Conservation (phyloP, 2,888 invertebrate species). For the Pristionchus mayeri region DNA sequence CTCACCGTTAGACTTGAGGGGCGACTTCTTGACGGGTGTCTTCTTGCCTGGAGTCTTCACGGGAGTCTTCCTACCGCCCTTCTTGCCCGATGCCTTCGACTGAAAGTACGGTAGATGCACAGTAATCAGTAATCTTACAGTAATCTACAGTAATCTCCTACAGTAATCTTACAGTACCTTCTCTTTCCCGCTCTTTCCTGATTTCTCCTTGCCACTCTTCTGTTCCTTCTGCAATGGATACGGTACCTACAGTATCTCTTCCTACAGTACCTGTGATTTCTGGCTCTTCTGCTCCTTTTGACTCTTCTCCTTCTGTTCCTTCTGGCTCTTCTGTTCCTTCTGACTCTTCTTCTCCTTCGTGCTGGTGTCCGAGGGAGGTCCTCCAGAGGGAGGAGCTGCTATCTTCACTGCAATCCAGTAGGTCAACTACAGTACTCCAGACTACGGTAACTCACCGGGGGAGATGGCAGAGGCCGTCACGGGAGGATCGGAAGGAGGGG, state of each 20-base stretch:
- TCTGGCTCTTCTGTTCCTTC: background rate
- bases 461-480: background rate
- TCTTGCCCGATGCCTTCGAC: background rate
- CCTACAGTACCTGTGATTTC: slow-evolving; percentile 15
- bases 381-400: too few relatives aligned
- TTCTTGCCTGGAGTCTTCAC: slow-evolving; percentile 28
- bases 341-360: slow-evolving; percentile 10
- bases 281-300: background rate
- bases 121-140: too few relatives aligned
- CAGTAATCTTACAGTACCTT: background rate
- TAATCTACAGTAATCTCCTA: too few relatives aligned
- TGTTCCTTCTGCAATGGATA: background rate
- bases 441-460: slow-evolving; percentile 1
- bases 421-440: background rate
- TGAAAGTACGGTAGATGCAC: background rate
- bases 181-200: background rate
- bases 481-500: slow-evolving; percentile 23
- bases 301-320: slow-evolving; percentile 13
- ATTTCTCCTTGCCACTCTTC: slow-evolving; percentile 4
- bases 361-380: background rate
- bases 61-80: background rate
- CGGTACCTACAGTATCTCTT: background rate
- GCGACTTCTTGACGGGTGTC: slow-evolving; percentile 24
- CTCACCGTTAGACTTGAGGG: slow-evolving; percentile 24
- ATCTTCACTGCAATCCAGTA: background rate